A percentile compares a stretch with the other conserved stretches of the same genome.
Conservation (phyloP, 2,888 invertebrate species). For the Monochamus alternatus region DNA sequence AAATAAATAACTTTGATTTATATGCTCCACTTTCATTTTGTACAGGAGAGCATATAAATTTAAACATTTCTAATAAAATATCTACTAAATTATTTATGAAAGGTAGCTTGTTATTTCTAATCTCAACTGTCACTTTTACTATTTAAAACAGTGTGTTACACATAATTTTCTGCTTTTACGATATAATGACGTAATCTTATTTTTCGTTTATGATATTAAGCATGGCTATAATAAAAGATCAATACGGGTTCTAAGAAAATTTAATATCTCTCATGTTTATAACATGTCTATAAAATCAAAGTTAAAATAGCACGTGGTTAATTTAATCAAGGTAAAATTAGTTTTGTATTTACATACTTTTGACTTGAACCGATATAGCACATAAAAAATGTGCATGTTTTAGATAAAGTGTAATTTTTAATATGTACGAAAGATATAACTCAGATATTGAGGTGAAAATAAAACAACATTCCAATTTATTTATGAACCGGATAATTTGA, state of each 20-base stretch:
- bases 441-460: conserved; percentile 25
- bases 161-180: not conserved
- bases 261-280: conserved; percentile 35
- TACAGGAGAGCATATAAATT: not conserved
- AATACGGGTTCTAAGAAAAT: conserved; percentile 22
- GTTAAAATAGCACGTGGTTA: conserved; percentile 28
- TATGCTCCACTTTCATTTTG: not conserved
- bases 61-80: not conserved
- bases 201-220: conserved; percentile 16
- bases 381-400: conserved; percentile 21
- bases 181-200: not conserved
- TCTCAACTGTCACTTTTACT: not conserved
- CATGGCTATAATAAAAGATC: conserved; percentile 21
- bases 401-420: conserved; percentile 23
- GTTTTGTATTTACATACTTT: conserved; percentile 32
- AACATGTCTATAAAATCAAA: conserved; percentile 32
- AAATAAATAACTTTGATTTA: not conserved
- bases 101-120: not conserved
- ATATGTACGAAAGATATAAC: conserved; percentile 22
- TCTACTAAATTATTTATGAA: not conserved
- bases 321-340: conserved; percentile 37
- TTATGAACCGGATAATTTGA: conserved; percentile 13
- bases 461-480: conserved; percentile 7
- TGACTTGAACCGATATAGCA: conserved; percentile 26
- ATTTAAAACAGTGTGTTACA: not conserved